Evolutionary conservation across 2,797 vertebrate species (phyloP), one percentile per base, ranked within the genome.

Genomic region (Tinamus major): DNA sequence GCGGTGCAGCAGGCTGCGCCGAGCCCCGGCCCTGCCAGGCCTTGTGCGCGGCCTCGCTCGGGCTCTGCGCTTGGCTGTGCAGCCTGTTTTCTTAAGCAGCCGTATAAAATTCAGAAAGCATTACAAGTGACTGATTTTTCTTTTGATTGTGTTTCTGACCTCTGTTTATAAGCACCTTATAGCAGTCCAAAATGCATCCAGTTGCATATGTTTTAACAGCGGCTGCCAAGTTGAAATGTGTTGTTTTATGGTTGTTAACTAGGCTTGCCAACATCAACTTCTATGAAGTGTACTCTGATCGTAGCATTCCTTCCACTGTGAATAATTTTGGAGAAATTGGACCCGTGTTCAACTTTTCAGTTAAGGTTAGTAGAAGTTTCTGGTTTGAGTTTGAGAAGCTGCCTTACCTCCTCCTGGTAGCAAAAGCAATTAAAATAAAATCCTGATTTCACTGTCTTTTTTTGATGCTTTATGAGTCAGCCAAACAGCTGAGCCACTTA

Each of bases 251-350:
- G 72, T 95, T 94, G 83, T 92, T 86, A 96, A 94, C 93, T 95
- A 99, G 99, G 97, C 79, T 98, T 77, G 97, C 98, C 88, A 99
- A 97, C 92, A 98, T 98, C 37, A 98, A 98, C 92, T 99, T 98
- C 89, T 99, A 98, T 83, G 98, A 98, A 90, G 98, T 98, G 37
- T 97, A 98, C 37, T 85, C 97, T 14, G 85, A 95, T 58, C 81
- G 41, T 84, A 95, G 93, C 37, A 96, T 98, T 61, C 93, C 96
- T 78, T 98, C 98, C 13, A 79, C 53, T 4, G 97, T 99, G 89
- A 98, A 97, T 72, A 97, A 81, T 85, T 97, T 98, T 56, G 97
- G 98, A 94, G 98, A 99, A 92, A 98, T 99, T 86, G 99, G 99
- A 63, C 98, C 98, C 31, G 95, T 96, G 16, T 99, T 98, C 96